These are phyloP conservation scores for Lamproptera curius DNA, from an alignment of 2,888 invertebrate genomes.

Conservation along the genomic window DNA sequence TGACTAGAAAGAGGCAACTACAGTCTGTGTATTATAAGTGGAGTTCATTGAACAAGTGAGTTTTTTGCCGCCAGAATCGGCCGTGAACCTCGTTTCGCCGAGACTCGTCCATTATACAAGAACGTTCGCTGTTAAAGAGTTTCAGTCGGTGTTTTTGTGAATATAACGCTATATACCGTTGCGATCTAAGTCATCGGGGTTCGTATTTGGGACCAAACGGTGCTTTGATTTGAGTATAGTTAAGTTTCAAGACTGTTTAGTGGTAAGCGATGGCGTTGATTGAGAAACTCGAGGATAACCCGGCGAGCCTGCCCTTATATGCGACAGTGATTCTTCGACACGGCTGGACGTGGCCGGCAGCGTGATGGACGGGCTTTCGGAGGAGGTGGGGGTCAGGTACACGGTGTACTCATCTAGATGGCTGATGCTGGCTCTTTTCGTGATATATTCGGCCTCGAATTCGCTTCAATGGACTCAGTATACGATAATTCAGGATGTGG, in stretches of 20 bases:
- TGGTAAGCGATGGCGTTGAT: conserved; percentile 8
- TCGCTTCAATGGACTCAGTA: conserved; percentile 98
- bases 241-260: conserved; percentile 1
- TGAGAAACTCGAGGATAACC: conserved; percentile 7
- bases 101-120: background rate
- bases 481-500: conserved; percentile 91
- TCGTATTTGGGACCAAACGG: conserved; percentile 6
- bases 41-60: conserved; percentile 15
- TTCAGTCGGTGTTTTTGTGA: conserved; percentile 1
- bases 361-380: conserved; percentile 44
- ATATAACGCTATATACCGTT: no score
- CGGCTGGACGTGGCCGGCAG: conserved; percentile 41
- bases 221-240: no score
- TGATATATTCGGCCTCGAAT: conserved; percentile 92
- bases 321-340: conserved; percentile 29
- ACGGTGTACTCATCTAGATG: conserved; percentile 85
- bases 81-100: conserved; percentile 6
- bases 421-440: conserved; percentile 90
- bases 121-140: no score
- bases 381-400: conserved; percentile 43
- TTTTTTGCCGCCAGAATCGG: background rate
- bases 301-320: conserved; percentile 32
- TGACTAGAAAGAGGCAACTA: conserved; percentile 13
- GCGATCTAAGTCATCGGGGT: no score
- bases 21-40: background rate